phyloP scores from a whole-genome alignment of 23 tunicate species.

The Trididemnum miniatum region DNA sequence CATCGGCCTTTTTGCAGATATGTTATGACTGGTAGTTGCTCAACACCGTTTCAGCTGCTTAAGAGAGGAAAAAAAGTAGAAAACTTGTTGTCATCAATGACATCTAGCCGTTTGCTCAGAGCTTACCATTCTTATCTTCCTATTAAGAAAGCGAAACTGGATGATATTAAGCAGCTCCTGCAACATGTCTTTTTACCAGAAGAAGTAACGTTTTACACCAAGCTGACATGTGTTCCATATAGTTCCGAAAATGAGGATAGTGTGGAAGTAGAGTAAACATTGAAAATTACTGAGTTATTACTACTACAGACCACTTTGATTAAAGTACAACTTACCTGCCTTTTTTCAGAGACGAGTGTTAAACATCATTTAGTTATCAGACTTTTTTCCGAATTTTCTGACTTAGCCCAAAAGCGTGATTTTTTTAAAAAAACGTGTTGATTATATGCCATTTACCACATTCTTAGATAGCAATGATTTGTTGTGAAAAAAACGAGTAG shows the following conservation, averaged over 20 bases:
- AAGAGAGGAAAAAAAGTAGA: conserved; percentile 10
- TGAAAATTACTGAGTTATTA: not conserved
- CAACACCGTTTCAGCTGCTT: not conserved
- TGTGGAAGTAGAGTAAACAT: conserved; percentile 3
- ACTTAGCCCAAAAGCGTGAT: too few relatives aligned
- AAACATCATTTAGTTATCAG: too few relatives aligned
- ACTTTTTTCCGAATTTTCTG: too few relatives aligned
- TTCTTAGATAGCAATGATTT: too few relatives aligned
- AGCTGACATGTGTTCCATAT: not conserved
- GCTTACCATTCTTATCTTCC: conserved; percentile 12
- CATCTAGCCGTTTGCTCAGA: not conserved
- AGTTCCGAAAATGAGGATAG: not conserved
- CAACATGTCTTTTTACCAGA: conserved; percentile 6
- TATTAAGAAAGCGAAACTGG: conserved; percentile 14
- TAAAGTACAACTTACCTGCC: too few relatives aligned
- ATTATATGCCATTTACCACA: too few relatives aligned
- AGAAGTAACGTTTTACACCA: not conserved
- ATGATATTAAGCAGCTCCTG: conserved; percentile 5
- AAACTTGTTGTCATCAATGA: not conserved
- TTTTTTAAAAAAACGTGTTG: too few relatives aligned
- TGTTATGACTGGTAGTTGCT: conserved; percentile 17
- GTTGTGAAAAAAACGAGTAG: too few relatives aligned
- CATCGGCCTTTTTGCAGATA: not conserved
- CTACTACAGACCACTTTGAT: too few relatives aligned
- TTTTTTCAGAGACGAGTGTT: too few relatives aligned